phyloP scores from a whole-genome alignment of 1,140 invertebrate genomes.

The Agrypnia vestita region DNA sequence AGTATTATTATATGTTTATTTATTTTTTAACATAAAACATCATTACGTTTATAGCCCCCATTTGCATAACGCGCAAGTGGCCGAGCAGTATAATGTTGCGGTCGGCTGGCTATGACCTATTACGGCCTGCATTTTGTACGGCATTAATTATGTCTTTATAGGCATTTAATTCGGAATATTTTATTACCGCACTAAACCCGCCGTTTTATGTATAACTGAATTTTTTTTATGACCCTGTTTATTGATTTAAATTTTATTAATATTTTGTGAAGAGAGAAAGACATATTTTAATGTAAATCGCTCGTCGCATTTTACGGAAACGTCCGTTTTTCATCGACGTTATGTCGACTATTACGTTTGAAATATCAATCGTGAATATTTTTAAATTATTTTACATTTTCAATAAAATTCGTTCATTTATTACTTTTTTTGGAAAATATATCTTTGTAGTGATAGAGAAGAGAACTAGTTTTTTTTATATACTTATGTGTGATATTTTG shows the following conservation, averaged over 20 bases:
- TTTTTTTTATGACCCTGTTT: not conserved
- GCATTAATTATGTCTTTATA: conserved; percentile 13
- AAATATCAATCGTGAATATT: conserved; percentile 26
- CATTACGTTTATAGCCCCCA: not conserved
- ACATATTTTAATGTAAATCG: conserved; percentile 11
- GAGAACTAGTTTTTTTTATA: too few relatives aligned
- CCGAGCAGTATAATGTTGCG: not conserved
- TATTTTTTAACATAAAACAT: not conserved
- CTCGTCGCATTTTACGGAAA: conserved; percentile 10
- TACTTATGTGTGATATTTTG: too few relatives aligned
- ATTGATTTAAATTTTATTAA: conserved; percentile 34
- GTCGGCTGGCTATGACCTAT: conserved; percentile 2
- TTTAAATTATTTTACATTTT: conserved; percentile 26
- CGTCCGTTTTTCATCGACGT: conserved; percentile 11
- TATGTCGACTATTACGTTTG: not conserved
- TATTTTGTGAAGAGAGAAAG: not conserved
- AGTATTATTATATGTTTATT: not conserved
- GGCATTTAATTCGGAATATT: conserved; percentile 30
- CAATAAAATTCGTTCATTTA: conserved; percentile 13
- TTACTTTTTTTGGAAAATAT: not conserved
- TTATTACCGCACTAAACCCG: conserved; percentile 14
- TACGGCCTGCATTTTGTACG: conserved; percentile 9
- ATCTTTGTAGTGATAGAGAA: too few relatives aligned
- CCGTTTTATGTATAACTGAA: not conserved
- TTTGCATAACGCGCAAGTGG: not conserved